Evolutionary conservation across 2,113 vertebrate genomes (phyloP).

Genomic region (Myotis davidii): DNA sequence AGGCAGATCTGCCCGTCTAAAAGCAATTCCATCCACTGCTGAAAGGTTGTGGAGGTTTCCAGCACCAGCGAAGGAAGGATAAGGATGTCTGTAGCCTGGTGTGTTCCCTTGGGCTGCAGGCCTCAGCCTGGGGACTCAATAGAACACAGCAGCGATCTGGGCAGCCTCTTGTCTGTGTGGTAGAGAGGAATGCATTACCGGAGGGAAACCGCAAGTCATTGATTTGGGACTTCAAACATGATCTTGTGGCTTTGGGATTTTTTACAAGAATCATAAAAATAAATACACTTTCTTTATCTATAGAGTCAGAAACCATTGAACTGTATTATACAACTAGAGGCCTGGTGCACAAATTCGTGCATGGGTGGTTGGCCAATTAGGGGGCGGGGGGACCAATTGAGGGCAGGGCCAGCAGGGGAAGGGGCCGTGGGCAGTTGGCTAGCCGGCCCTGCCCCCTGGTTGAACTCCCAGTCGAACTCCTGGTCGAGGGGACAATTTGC

Average conservation of each 20-base stretch:
- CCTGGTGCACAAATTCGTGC: no score
- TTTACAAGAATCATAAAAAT: conserved; percentile 63
- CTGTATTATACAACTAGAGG: not conserved
- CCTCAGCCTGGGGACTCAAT: no score
- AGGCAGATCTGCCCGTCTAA: not conserved
- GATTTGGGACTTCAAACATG: conserved; percentile 43
- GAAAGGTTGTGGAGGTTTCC: not conserved
- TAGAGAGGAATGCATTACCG: not conserved
- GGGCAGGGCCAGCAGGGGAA: no score
- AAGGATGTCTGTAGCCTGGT: not conserved
- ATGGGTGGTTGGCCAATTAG: no score
- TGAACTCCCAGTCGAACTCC: no score
- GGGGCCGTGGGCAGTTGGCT: no score
- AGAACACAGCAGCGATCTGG: not conserved
- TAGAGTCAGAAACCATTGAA: not conserved
- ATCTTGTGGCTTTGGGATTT: conserved; percentile 66
- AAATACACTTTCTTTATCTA: conserved; percentile 58
- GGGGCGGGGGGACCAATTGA: no score
- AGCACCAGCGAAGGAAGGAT: not conserved
- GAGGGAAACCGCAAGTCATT: conserved; percentile 34
- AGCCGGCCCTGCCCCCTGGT: no score
- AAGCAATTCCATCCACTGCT: not conserved
- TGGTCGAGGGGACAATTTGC: no score
- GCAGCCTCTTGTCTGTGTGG: not conserved
- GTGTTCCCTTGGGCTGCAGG: no score